Percentiles rank a stretch among this genome's conserved stretches.
Evolutionary conservation across 2,888 invertebrate genomes (phyloP).

Genomic region (Cantharis flavilabris): DNA sequence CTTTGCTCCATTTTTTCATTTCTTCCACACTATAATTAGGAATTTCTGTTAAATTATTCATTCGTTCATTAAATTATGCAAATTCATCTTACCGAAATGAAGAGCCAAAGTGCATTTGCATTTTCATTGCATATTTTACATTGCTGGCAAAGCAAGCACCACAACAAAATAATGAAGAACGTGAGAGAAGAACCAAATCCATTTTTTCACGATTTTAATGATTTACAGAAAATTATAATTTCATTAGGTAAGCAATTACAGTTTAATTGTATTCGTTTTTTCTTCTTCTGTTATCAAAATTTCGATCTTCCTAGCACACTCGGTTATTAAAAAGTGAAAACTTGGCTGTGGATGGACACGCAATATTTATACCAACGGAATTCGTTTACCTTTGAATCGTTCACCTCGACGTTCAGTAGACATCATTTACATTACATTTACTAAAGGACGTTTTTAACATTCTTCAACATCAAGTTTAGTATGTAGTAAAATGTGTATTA

Average conservation of each 20-base stretch:
- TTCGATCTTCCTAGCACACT: not conserved
- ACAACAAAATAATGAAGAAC: not conserved
- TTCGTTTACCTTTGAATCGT: conserved; percentile 6
- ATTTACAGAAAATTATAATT: not conserved
- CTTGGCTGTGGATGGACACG: not conserved
- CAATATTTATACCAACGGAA: not conserved
- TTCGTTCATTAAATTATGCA: not conserved
- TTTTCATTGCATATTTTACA: not conserved
- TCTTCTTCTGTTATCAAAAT: not conserved
- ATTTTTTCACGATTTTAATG: not conserved
- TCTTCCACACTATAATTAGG: not conserved
- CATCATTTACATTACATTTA: conserved; percentile 10
- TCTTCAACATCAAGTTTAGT: conserved; percentile 18
- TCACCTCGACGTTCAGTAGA: conserved; percentile 16
- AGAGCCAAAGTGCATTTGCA: not conserved
- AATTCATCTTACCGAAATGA: not conserved
- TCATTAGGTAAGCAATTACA: not conserved
- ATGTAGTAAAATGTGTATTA: conserved; percentile 28
- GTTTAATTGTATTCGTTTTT: not conserved
- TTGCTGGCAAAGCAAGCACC: not conserved
- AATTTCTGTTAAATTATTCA: not conserved
- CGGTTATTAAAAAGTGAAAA: not conserved
- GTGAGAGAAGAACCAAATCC: not conserved
- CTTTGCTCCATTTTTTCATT: not conserved
- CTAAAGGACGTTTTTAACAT: conserved; percentile 17